Conservation (phyloP, 1,140 invertebrate species). For the Anastrepha obliqua region DNA sequence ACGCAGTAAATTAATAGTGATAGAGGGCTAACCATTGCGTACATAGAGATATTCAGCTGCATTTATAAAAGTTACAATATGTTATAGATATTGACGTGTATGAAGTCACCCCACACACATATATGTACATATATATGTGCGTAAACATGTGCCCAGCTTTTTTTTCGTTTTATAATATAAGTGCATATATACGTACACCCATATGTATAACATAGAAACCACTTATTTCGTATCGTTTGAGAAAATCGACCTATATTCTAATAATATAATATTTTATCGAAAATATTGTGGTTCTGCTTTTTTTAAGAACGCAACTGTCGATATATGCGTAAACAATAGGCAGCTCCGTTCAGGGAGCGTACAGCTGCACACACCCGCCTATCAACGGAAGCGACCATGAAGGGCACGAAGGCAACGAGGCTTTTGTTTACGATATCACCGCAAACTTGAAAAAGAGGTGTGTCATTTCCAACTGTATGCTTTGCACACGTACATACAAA, state of each 20-base stretch:
- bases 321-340: neutral
- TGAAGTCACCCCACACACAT: neutral
- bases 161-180: neutral
- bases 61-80: no score
- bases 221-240: no score
- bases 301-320: neutral
- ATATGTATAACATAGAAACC: neutral
- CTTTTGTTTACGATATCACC: neutral
- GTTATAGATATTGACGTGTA: no score
- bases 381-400: neutral
- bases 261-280: no score
- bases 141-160: neutral
- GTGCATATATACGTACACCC: neutral
- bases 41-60: no score
- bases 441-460: slow-evolving; percentile 3
- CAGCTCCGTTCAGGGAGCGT: neutral
- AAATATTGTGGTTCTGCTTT: neutral
- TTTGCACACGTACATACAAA: neutral
- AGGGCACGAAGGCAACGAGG: neutral
- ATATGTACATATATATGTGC: neutral
- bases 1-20: no score
- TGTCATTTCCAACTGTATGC: neutral
- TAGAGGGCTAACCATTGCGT: no score
- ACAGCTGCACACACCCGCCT: neutral
- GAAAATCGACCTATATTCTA: no score